Evolutionary conservation across 2,797 vertebrate genomes (phyloP), one percentile per base, ranked within the genome.

Genomic region (Amblyraja radiata): DNA sequence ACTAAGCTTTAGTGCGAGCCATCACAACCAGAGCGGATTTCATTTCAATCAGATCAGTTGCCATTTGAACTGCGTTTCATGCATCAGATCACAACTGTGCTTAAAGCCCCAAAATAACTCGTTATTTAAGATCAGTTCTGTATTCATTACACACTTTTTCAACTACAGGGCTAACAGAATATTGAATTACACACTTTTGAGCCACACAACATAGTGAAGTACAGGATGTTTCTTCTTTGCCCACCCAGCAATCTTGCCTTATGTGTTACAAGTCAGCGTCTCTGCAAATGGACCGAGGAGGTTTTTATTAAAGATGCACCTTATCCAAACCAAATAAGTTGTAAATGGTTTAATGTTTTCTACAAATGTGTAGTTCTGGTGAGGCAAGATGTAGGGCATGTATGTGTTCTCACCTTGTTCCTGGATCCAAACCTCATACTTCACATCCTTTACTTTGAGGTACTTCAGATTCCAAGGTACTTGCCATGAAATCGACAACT

Each of bases 331-430:
- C 95, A 99, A 95, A 95, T 99, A 99, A 93, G 98, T 98, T 6
- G 98, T 99, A 95, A 99, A 99, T 92, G 99, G 99, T 94, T 99
- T 99, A 94, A 99, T 99, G 96, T 98, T 99, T 94, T 99, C 99
- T 0, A 98, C 98, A 95, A 99, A 99, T 0, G 99, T 99, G 94
- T 99, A 98, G 96, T 99, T 99, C 96, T 98, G 98, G 95, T 98
- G 97, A 77, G 97, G 97, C 93, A 99, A 97, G 94, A 99, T 98
- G 94, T 99, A 98, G 96, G 99, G 99, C 98, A 98, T 98, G 94
- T 99, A 99, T 3, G 98, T 99, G 97, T 98, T 99, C 95, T 99
- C 99, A 81, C 99, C 99, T 96, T 99, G 98, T 95, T 99, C 99
- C 96, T 99, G 99, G 94, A 99, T 98, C 99, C 99, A 99, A 83